These are phyloP conservation scores for Pachydiplax longipennis DNA, from an alignment of 2,888 invertebrate genomes.

Conservation along the genomic window DNA sequence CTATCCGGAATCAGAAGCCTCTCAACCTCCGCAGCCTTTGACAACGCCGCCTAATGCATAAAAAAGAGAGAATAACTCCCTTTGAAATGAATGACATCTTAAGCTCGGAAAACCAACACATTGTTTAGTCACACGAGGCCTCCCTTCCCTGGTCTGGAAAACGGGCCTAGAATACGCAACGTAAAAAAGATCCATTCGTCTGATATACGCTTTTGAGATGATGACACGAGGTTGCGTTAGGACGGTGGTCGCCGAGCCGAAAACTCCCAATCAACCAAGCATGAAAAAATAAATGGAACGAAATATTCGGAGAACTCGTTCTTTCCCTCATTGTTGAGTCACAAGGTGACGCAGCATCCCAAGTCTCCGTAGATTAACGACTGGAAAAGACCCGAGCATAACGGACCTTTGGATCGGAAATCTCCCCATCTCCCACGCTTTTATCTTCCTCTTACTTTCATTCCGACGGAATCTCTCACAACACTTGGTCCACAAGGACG, in stretches of 20 bases:
- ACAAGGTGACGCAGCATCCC: neutral
- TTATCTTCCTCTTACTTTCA: slow-evolving; percentile 32
- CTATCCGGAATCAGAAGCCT: no score
- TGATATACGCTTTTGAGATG: neutral
- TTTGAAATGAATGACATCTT: neutral
- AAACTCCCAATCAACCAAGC: neutral
- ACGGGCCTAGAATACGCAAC: neutral
- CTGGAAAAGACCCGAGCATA: neutral
- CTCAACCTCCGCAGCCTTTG: neutral
- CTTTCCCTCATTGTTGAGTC: neutral
- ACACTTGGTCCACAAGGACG: neutral
- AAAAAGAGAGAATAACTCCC: neutral
- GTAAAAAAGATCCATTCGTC: neutral
- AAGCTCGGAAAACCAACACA: neutral
- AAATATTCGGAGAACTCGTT: neutral
- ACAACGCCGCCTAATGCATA: neutral
- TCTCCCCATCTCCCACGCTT: neutral
- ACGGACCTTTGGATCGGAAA: neutral
- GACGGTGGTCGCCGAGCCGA: neutral
- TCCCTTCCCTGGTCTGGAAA: neutral
- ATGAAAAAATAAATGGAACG: neutral
- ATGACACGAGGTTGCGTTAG: neutral
- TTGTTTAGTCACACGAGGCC: neutral
- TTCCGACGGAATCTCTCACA: neutral
- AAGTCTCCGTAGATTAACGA: neutral